Evolutionary conservation across 2,113 vertebrate genomes (phyloP).

Genomic region (Corythornis cristatus): DNA sequence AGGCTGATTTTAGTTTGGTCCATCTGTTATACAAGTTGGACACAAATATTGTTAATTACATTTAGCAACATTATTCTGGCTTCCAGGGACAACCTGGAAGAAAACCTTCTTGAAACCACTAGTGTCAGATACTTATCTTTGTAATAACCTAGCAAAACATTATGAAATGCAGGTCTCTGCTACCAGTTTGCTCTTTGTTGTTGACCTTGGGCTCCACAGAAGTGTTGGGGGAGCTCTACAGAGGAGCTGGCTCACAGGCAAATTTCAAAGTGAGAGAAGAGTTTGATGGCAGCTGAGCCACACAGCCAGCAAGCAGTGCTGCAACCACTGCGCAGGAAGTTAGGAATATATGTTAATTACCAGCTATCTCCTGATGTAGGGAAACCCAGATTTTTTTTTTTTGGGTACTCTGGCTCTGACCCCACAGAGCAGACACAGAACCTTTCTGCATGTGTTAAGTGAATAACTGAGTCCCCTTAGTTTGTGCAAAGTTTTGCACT

Average conservation of each 20-base stretch:
- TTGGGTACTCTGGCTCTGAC: not conserved
- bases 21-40: not conserved
- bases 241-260: not conserved
- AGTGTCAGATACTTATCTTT: not conserved
- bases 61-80: not conserved
- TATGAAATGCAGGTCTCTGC: not conserved
- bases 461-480: not conserved
- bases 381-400: not conserved
- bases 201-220: not conserved
- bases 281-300: not conserved
- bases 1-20: not conserved
- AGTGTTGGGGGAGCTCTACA: not conserved
- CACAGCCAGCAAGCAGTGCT: not conserved
- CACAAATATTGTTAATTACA: not conserved
- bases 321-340: not conserved
- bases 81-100: not conserved
- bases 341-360: not conserved
- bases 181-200: not conserved
- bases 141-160: rapidly evolving
- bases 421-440: not conserved
- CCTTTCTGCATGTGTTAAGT: rapidly evolving
- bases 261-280: not conserved
- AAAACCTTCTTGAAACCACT: not conserved
- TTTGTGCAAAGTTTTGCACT: not conserved
- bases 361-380: rapidly evolving